Evolutionary conservation across 2,797 vertebrate species (phyloP), one percentile per base, ranked within the genome.

Genomic region (Bradypus variegatus): DNA sequence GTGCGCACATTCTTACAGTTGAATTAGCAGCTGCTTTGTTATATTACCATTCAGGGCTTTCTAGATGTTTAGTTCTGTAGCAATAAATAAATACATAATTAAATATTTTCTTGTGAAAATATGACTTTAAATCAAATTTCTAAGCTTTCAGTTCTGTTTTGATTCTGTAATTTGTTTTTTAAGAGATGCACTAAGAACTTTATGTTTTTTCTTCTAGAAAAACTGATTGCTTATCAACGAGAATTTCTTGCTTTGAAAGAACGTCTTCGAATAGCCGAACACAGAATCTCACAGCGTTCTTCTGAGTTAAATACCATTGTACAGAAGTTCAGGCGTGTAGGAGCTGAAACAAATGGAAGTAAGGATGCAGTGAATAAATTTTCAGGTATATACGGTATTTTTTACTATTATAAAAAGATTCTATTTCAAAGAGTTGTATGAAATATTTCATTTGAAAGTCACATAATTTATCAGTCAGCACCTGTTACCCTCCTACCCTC

Each of bases 161-260:
- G n/a, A 64, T 80, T 90, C 45, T 86, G 18, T 29, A 55, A 31
- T 62, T 78, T 62, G 3, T 50, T 15, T 85, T 65, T 80, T 62
- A 60, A 81, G 62, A 92, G 69, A 85, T 81, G 41, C 8, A 41
- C 64, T 94, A 62, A 81, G 78, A 89, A 91, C 10, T 16, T 79
- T 55, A 88, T 90, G 79, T 60, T 72, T 75, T 94, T 95, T 86
- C 72, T 91, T 94, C 77, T 80, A 99, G 99, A 99, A 96, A 99
- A 99, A 97, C 91, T 99, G 97, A 96, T 99, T 96, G 99, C 99
- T 0, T 99, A 99, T 96, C 99, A 99, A 96, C 98, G 98, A 94
- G 99, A 99, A 97, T 99, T 99, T 95, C 99, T 99, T 95, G 98
- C 98, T 92, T 93, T 99, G 97, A 99, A 98, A 97, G 99, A 99